Conservation (phyloP, 2,113 vertebrate genomes). For the Amblyornis subalaris region DNA sequence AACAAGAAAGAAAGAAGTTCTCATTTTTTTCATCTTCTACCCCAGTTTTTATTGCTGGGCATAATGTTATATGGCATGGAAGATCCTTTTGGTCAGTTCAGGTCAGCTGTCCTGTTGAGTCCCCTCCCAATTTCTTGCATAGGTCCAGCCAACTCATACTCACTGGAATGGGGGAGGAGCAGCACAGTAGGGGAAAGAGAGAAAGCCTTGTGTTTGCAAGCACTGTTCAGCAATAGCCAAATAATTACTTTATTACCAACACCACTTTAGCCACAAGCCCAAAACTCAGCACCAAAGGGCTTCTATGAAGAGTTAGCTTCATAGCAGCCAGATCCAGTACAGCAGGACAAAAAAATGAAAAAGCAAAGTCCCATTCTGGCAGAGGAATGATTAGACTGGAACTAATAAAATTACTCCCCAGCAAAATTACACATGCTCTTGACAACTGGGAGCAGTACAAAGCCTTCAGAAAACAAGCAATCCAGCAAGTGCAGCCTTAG, state of each 20-base stretch:
- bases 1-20: not conserved
- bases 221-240: not conserved
- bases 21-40: not conserved
- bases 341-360: not conserved
- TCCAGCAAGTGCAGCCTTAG: not conserved
- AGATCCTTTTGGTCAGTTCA: not conserved
- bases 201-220: not conserved
- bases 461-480: not conserved
- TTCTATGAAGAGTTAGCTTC: not conserved
- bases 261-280: not conserved
- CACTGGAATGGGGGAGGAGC: not conserved
- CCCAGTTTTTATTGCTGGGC: not conserved
- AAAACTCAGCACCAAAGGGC: not conserved
- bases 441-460: not conserved
- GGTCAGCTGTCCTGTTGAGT: not conserved
- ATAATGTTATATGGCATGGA: rapidly evolving
- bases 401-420: not conserved
- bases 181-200: not conserved
- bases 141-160: not conserved
- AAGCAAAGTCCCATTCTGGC: not conserved
- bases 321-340: not conserved
- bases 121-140: not conserved
- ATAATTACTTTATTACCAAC: not conserved
- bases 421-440: not conserved
- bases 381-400: not conserved